A percentile compares a stretch with the other conserved stretches of the same genome.
Conservation (phyloP, 2,888 invertebrate species). For the Cordilura impudica region DNA sequence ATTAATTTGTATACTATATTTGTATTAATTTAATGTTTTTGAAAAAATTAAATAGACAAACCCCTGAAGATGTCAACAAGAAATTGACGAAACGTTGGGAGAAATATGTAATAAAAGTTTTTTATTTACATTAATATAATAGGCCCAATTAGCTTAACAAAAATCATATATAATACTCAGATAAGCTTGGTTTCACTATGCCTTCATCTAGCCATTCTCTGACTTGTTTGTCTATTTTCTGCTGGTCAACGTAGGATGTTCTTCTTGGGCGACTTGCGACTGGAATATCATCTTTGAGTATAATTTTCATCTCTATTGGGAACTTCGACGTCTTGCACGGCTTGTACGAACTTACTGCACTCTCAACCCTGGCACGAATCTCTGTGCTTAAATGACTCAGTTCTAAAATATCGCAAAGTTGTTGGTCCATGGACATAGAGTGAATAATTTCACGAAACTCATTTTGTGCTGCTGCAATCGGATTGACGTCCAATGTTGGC, state of each 20-base stretch:
- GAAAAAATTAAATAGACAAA: too few species aligned
- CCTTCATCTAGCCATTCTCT: constrained; percentile 44
- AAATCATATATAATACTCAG: too few species aligned
- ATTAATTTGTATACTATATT: too few species aligned
- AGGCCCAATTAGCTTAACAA: too few species aligned
- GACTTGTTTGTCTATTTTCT: constrained; percentile 39
- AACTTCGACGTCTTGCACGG: background rate
- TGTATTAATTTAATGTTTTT: too few species aligned
- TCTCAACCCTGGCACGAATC: background rate
- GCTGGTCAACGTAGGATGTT: constrained; percentile 22
- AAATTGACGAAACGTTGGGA: too few species aligned
- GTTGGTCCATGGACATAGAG: constrained; percentile 2
- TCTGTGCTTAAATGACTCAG: constrained; percentile 13
- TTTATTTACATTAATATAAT: too few species aligned
- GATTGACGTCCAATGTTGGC: background rate
- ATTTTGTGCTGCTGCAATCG: constrained; percentile 1
- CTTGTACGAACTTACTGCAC: background rate
- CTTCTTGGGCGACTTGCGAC: constrained; percentile 27
- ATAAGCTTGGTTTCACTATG: constrained; percentile 47
- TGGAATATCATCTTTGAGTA: constrained; percentile 32
- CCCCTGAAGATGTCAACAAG: too few species aligned
- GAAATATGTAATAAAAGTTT: too few species aligned
- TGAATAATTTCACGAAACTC: constrained; percentile 15
- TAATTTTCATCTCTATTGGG: constrained; percentile 24
- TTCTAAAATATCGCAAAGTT: constrained; percentile 4